phyloP scores from a whole-genome alignment of 2,888 invertebrate species.

The Beris morrisii region DNA sequence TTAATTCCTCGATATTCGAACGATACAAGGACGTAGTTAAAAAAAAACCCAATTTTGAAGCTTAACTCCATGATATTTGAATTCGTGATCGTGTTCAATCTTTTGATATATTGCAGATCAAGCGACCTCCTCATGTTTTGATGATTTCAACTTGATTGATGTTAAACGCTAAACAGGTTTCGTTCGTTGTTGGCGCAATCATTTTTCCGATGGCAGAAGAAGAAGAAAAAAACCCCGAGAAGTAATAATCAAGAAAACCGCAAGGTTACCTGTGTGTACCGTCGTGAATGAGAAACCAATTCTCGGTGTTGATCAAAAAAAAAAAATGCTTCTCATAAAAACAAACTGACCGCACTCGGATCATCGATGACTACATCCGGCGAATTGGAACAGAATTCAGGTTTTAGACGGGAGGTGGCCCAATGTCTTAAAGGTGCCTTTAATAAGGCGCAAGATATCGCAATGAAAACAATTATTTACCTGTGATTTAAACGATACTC shows the following conservation, averaged over 20 bases:
- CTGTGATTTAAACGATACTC: too few relatives aligned
- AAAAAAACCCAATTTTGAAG: too few relatives aligned
- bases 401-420: too few relatives aligned
- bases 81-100: background rate
- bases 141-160: too few relatives aligned
- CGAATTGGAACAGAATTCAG: background rate
- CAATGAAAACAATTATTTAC: too few relatives aligned
- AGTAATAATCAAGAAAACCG: slow-evolving; percentile 5
- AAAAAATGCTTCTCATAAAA: background rate
- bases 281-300: background rate
- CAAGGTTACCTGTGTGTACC: slow-evolving; percentile 10
- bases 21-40: too few relatives aligned
- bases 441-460: too few relatives aligned
- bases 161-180: too few relatives aligned
- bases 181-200: background rate
- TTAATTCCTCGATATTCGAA: too few relatives aligned
- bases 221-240: background rate
- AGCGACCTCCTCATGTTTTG: background rate
- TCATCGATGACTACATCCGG: slow-evolving; percentile 17
- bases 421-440: too few relatives aligned
- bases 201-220: background rate
- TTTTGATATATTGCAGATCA: background rate
- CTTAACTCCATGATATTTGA: too few relatives aligned
- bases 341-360: slow-evolving; percentile 10
- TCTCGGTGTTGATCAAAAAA: slow-evolving; percentile 2